Evolutionary conservation across 1,140 invertebrate genomes (phyloP).

Genomic region (Macrobrachium rosenbergii): DNA sequence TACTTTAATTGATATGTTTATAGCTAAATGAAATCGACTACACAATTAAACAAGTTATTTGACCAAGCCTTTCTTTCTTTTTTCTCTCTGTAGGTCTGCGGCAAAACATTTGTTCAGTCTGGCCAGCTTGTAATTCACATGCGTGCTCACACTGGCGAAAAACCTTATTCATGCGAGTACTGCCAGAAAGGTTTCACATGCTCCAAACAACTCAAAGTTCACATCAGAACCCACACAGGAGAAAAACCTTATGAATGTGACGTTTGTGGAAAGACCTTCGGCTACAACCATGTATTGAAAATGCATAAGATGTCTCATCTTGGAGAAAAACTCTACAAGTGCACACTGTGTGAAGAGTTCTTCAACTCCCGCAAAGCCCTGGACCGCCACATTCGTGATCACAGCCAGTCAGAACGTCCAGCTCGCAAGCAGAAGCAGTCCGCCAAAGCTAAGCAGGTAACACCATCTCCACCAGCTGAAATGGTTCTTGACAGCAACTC

Average conservation of each 20-base stretch:
- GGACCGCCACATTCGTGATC: conserved; percentile 91
- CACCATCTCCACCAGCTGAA: not conserved
- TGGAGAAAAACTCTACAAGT: conserved; percentile 92
- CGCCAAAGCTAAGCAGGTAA: not conserved
- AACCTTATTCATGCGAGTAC: conserved; percentile 71
- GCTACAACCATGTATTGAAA: conserved; percentile 90
- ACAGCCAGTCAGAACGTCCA: conserved; percentile 73
- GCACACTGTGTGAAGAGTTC: conserved; percentile 89
- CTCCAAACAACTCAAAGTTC: conserved; percentile 88
- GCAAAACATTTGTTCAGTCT: conserved; percentile 76
- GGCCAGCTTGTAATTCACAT: conserved; percentile 69
- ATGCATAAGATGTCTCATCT: conserved; percentile 91
- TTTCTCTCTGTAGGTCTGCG: conserved; percentile 76
- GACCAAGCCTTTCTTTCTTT: not conserved
- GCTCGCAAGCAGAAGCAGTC: not conserved
- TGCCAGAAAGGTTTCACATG: conserved; percentile 72
- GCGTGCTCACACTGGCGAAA: conserved; percentile 72
- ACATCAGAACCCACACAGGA: conserved; percentile 82
- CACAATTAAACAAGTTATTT: too few relatives aligned
- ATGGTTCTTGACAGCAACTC: conserved; percentile 1
- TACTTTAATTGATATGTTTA: too few relatives aligned
- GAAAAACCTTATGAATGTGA: conserved; percentile 83
- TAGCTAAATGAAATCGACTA: too few relatives aligned
- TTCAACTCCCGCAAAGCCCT: conserved; percentile 91
- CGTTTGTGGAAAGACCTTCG: conserved; percentile 86